phyloP scores from a whole-genome alignment of 2,113 vertebrate species.

The Pomatostomus ruficeps region DNA sequence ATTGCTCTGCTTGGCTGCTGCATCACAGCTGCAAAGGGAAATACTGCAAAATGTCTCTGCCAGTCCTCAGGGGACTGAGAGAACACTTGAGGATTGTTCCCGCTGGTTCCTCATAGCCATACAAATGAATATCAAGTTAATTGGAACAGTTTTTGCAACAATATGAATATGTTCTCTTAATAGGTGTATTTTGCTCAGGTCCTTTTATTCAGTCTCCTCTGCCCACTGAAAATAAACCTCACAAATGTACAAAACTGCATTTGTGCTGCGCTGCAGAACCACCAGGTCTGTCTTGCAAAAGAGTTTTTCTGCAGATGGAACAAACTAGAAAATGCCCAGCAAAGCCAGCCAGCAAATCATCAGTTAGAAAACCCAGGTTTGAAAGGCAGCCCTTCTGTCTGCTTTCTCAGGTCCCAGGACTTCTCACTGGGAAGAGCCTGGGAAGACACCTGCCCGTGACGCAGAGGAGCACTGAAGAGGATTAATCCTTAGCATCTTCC shows the following conservation, averaged over 20 bases:
- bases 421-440: neutral
- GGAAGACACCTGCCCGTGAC: neutral
- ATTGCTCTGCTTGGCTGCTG: neutral
- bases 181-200: neutral
- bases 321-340: neutral
- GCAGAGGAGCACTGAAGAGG: neutral
- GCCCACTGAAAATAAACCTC: neutral
- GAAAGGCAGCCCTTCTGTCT: neutral
- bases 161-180: neutral
- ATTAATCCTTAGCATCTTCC: neutral
- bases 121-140: fast-evolving
- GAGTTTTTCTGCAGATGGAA: neutral
- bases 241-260: neutral
- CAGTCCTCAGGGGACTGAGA: neutral
- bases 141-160: neutral
- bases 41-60: neutral
- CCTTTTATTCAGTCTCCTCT: neutral
- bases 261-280: neutral
- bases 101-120: neutral
- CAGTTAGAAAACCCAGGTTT: neutral
- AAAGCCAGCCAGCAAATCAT: neutral
- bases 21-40: neutral
- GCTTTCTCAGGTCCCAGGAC: neutral
- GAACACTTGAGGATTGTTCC: neutral
- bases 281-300: neutral